phyloP scores from a whole-genome alignment of 2,113 vertebrate species.

The Leucopsar rothschildi region DNA sequence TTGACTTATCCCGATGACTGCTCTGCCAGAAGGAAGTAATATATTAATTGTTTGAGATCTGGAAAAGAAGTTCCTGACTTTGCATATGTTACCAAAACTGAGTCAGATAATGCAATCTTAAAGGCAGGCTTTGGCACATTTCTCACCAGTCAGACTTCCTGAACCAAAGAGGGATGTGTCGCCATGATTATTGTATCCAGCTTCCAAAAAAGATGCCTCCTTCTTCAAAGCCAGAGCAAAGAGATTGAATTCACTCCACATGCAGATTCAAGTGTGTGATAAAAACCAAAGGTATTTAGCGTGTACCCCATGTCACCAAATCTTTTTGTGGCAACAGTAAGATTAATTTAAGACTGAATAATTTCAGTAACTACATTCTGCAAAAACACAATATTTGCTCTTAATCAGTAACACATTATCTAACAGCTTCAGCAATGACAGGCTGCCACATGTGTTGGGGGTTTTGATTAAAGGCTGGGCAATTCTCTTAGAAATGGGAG shows the following conservation, averaged over 20 bases:
- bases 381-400: background rate
- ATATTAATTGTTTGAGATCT: conserved; percentile 28
- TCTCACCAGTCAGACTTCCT: background rate
- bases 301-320: background rate
- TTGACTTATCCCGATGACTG: conserved; percentile 3
- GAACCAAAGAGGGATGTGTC: background rate
- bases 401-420: conserved; percentile 20
- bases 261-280: background rate
- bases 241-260: background rate
- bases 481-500: background rate
- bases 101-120: background rate
- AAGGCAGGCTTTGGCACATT: background rate
- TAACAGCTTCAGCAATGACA: background rate
- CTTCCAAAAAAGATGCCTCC: background rate
- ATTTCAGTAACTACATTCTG: background rate
- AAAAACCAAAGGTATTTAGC: background rate
- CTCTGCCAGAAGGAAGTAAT: conserved; percentile 37
- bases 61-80: conserved; percentile 20
- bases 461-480: background rate
- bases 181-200: background rate
- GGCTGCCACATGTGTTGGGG: background rate
- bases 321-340: background rate
- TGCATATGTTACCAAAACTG: conserved; percentile 10
- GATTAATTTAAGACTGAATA: background rate
- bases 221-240: background rate